These are phyloP conservation scores for Corbicula japonica DNA, from an alignment of 2,888 invertebrate genomes.

Conservation along the genomic window DNA sequence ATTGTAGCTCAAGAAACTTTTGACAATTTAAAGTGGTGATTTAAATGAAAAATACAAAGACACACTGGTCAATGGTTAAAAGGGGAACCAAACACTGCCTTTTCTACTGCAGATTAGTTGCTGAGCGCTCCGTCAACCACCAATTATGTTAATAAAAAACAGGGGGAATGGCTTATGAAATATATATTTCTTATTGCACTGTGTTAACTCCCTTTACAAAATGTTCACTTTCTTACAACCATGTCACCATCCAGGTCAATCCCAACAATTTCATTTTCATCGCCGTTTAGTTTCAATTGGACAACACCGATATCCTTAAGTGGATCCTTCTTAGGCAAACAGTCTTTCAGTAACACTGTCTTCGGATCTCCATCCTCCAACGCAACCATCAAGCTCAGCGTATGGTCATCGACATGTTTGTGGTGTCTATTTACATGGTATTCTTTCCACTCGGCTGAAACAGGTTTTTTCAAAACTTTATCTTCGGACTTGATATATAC, in stretches of 20 bases:
- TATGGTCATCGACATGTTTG: conserved; percentile 44
- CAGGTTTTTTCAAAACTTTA: too few species aligned
- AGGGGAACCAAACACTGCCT: too few species aligned
- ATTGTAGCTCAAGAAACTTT: too few species aligned
- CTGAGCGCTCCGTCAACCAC: too few species aligned
- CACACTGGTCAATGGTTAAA: too few species aligned
- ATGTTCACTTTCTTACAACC: conserved; percentile 72
- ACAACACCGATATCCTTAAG: conserved; percentile 63
- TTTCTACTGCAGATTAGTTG: too few species aligned
- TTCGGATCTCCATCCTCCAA: conserved; percentile 54
- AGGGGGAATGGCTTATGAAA: conserved; percentile 6
- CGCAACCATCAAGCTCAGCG: conserved; percentile 45
- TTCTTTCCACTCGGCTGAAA: conserved; percentile 51
- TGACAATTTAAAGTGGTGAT: too few species aligned
- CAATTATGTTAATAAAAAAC: too few species aligned
- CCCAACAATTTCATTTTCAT: conserved; percentile 58
- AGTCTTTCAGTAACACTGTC: conserved; percentile 48
- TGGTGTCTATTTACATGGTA: conserved; percentile 60
- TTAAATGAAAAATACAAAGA: too few species aligned
- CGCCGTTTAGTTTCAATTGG: conserved; percentile 65
- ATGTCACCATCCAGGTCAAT: conserved; percentile 71
- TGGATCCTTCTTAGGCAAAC: conserved; percentile 64
- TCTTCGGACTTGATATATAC: too few species aligned
- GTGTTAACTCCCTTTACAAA: not conserved
- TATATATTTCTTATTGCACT: too few species aligned